phyloP scores from a whole-genome alignment of 2,888 invertebrate species.

The Drosophila paranaensis region DNA sequence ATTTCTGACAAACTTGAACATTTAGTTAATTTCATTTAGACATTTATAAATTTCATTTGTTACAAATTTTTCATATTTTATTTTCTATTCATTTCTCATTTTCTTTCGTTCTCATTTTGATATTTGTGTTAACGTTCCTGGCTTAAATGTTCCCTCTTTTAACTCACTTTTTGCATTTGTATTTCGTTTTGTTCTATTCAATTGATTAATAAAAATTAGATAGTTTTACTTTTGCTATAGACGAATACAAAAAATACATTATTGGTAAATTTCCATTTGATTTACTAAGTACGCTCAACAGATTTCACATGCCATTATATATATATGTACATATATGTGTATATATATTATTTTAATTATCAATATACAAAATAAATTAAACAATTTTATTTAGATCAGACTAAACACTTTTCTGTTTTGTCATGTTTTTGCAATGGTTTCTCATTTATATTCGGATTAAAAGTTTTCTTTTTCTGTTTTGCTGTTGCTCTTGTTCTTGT shows the following conservation, averaged over 20 bases:
- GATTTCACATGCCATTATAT: constrained; percentile 11
- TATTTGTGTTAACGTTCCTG: constrained; percentile 66
- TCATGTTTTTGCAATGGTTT: constrained; percentile 19
- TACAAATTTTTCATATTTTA: constrained; percentile 47
- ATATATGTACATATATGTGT: not conserved
- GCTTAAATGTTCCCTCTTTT: constrained; percentile 55
- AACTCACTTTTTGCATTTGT: constrained; percentile 29
- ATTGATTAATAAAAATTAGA: constrained; percentile 25
- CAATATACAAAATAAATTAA: constrained; percentile 26
- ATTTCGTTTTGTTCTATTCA: constrained; percentile 17
- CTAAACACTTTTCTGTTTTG: constrained; percentile 32
- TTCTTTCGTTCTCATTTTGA: constrained; percentile 51
- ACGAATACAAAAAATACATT: constrained; percentile 54
- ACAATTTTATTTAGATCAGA: constrained; percentile 27
- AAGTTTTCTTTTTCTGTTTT: not conserved
- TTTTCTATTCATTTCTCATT: not conserved
- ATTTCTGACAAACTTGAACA: constrained; percentile 81
- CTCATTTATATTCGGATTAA: constrained; percentile 21
- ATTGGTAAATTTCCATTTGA: constrained; percentile 13
- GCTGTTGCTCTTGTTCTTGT: constrained; percentile 14
- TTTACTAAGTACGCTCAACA: constrained; percentile 33
- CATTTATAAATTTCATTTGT: constrained; percentile 70
- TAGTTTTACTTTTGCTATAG: constrained; percentile 41
- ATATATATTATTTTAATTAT: constrained; percentile 1
- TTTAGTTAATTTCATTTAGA: constrained; percentile 69